These are phyloP conservation scores for Sycophila texana DNA, from an alignment of 2,888 invertebrate genomes.

Conservation along the genomic window DNA sequence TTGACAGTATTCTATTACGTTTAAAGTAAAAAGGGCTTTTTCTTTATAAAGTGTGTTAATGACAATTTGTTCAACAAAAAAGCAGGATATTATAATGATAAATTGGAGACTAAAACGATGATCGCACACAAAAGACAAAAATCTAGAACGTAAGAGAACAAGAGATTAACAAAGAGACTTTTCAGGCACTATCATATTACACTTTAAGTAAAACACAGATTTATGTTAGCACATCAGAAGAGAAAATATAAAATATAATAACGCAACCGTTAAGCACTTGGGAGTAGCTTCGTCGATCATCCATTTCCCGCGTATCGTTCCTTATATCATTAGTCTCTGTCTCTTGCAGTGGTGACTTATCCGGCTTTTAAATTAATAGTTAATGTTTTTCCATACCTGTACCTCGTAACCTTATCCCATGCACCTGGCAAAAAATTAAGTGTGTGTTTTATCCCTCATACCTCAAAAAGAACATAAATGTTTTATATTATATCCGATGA, in stretches of 20 bases:
- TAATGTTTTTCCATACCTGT: constrained; percentile 41
- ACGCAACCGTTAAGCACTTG: constrained; percentile 37
- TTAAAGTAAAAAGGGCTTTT: too few species aligned
- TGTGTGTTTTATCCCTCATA: constrained; percentile 25
- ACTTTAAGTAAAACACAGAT: background rate
- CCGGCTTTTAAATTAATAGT: constrained; percentile 70
- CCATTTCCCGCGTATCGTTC: constrained; percentile 46
- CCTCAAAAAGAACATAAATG: too few species aligned
- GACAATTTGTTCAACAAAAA: too few species aligned
- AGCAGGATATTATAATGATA: too few species aligned
- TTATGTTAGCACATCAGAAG: background rate
- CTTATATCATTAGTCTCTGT: constrained; percentile 70
- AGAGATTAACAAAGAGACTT: background rate
- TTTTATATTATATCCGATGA: too few species aligned
- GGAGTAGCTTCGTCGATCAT: constrained; percentile 31
- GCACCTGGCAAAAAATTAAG: constrained; percentile 25
- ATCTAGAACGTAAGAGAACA: background rate
- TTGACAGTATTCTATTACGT: too few species aligned
- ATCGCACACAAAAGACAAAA: too few species aligned
- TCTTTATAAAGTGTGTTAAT: too few species aligned
- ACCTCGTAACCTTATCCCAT: constrained; percentile 12
- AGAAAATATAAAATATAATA: constrained; percentile 39
- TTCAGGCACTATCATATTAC: background rate
- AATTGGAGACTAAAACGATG: too few species aligned
- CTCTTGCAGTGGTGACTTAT: constrained; percentile 67